phyloP scores from a whole-genome alignment of 37 sponge, comb jelly and placozoan genomes.

The Hexactinellida sp. region DNA sequence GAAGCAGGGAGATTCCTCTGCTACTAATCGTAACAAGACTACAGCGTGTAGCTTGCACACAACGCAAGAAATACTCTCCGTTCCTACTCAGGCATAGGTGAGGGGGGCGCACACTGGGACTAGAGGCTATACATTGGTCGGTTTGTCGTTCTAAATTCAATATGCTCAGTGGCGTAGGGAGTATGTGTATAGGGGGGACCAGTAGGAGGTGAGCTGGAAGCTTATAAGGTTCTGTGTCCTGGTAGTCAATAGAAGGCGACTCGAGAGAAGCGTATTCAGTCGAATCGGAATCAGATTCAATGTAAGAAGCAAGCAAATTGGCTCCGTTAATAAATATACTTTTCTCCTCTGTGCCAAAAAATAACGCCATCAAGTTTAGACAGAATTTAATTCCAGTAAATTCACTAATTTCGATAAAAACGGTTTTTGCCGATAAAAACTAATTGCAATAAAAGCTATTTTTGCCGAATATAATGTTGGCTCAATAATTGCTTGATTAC shows the following conservation, averaged over 20 bases:
- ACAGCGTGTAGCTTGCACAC: neutral
- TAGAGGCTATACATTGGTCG: neutral
- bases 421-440: neutral
- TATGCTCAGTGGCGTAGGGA: neutral
- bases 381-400: too few species aligned
- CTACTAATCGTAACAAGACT: neutral
- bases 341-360: neutral
- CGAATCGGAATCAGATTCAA: constrained; percentile 9
- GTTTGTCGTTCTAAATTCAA: neutral
- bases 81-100: neutral
- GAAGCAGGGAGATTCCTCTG: neutral
- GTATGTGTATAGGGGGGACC: neutral
- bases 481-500: neutral
- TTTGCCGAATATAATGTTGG: neutral
- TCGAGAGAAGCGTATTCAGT: neutral
- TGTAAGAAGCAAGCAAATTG: neutral
- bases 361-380: neutral
- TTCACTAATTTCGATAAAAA: neutral
- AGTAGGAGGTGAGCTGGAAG: neutral
- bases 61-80: constrained; percentile 13
- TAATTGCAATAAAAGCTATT: neutral
- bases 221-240: neutral
- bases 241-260: neutral
- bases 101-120: neutral
- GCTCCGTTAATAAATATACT: neutral